These are phyloP conservation scores for Drosophila rellima DNA, from an alignment of 2,888 invertebrate genomes.

Conservation along the genomic window DNA sequence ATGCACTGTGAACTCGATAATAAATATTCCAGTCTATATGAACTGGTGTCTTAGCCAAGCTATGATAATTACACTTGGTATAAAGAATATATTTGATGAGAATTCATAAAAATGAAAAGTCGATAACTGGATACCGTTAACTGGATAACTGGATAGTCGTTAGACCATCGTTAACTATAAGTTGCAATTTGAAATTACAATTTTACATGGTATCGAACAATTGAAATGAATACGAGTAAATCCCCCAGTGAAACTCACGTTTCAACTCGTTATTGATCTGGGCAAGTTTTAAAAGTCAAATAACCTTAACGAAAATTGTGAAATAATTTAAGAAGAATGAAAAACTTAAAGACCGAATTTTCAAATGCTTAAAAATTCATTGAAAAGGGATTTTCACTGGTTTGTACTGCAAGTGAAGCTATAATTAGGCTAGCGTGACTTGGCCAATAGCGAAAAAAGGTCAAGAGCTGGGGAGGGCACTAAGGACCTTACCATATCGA, in stretches of 20 bases:
- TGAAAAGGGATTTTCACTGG: background rate
- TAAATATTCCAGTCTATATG: conserved; percentile 1
- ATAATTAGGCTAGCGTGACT: conserved; percentile 1
- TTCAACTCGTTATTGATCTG: background rate
- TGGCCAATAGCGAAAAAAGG: background rate
- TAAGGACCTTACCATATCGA: conserved; percentile 90
- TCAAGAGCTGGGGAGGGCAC: too few species aligned
- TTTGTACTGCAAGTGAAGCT: background rate
- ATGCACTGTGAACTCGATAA: conserved; percentile 16
- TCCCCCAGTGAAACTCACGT: background rate
- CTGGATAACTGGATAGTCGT: too few species aligned
- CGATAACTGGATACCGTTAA: too few species aligned
- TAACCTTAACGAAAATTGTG: background rate
- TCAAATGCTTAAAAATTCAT: background rate
- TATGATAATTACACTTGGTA: background rate
- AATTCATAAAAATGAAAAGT: too few species aligned
- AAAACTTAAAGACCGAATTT: background rate
- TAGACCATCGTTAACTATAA: background rate
- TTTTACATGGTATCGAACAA: conserved; percentile 1
- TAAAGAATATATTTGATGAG: background rate
- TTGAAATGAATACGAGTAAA: conserved; percentile 7
- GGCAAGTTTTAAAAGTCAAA: background rate
- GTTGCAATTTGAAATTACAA: background rate
- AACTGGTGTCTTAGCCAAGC: conserved; percentile 1
- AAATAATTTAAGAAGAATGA: background rate